These are phyloP conservation scores for Coracias cyanogaster DNA, from an alignment of 2,797 vertebrate genomes.

Conservation along the genomic window DNA sequence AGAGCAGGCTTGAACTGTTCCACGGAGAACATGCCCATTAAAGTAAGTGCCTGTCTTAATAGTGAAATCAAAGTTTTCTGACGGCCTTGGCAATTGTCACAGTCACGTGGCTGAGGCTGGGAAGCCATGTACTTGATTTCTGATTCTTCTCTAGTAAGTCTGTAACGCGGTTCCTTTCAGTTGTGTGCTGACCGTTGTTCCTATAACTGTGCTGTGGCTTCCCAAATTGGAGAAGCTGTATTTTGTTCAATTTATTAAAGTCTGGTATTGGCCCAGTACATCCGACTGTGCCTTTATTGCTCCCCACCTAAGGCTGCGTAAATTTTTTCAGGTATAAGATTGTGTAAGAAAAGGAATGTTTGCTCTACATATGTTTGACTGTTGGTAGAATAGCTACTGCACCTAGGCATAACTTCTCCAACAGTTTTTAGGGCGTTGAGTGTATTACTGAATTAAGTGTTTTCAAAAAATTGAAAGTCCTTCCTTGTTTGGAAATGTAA, in stretches of 20 bases:
- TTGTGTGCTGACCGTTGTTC: background rate
- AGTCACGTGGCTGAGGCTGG: background rate
- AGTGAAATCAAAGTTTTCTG: background rate
- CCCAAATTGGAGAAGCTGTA: background rate
- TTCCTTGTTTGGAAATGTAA: background rate
- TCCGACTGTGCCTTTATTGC: background rate
- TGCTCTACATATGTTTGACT: background rate
- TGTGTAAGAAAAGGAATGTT: background rate
- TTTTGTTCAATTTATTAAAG: background rate
- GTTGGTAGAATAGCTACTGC: background rate
- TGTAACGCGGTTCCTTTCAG: background rate
- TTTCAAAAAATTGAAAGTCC: background rate
- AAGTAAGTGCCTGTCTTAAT: slow-evolving; percentile 79
- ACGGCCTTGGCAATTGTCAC: background rate
- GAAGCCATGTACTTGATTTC: background rate
- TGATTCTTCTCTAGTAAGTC: background rate
- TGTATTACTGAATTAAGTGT: background rate
- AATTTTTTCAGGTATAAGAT: background rate
- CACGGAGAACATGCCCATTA: slow-evolving; percentile 97
- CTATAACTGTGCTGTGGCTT: background rate
- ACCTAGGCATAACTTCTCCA: background rate
- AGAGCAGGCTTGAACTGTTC: slow-evolving; percentile 94
- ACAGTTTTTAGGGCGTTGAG: background rate
- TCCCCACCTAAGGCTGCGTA: background rate
- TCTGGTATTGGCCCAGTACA: background rate